Evolutionary conservation across 1,140 invertebrate genomes (phyloP).

Genomic region (Cherax destructor): DNA sequence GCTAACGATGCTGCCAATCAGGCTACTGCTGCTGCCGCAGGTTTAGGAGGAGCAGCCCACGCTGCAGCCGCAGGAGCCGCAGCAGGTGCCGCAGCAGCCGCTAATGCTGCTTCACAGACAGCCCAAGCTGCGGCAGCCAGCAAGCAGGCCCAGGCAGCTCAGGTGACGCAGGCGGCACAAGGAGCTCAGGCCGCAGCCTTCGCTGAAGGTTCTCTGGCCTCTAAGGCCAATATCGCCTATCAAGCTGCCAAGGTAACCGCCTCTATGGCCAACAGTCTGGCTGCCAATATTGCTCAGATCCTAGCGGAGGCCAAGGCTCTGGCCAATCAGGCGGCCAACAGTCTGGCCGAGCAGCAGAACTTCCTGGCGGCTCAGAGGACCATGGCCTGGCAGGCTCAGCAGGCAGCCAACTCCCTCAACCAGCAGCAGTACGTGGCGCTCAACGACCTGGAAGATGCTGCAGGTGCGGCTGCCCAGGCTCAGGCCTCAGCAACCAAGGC

Average conservation of each 20-base stretch:
- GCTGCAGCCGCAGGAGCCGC: constrained; percentile 5
- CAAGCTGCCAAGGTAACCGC: constrained; percentile 1
- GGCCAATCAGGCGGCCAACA: constrained; percentile 6
- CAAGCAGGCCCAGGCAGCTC: neutral
- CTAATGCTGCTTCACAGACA: neutral
- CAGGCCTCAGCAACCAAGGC: neutral
- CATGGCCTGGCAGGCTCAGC: constrained; percentile 15
- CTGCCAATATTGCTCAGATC: neutral
- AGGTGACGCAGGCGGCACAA: constrained; percentile 2
- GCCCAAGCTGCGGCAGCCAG: constrained; percentile 2
- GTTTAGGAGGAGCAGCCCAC: neutral
- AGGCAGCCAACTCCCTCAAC: neutral
- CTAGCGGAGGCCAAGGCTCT: neutral
- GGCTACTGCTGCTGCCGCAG: neutral
- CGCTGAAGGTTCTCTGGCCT: constrained; percentile 1
- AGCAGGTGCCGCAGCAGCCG: neutral
- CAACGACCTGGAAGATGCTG: constrained; percentile 1
- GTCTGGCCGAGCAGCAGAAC: neutral
- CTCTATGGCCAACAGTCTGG: neutral
- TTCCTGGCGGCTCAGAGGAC: constrained; percentile 10
- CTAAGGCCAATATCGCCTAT: constrained; percentile 5
- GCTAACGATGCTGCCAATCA: neutral
- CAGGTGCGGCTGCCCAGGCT: constrained; percentile 1
- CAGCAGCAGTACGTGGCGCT: neutral
- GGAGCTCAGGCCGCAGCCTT: constrained; percentile 10